These are phyloP conservation scores for Hypolimnas misippus DNA, from an alignment of 2,888 invertebrate species.

Conservation along the genomic window DNA sequence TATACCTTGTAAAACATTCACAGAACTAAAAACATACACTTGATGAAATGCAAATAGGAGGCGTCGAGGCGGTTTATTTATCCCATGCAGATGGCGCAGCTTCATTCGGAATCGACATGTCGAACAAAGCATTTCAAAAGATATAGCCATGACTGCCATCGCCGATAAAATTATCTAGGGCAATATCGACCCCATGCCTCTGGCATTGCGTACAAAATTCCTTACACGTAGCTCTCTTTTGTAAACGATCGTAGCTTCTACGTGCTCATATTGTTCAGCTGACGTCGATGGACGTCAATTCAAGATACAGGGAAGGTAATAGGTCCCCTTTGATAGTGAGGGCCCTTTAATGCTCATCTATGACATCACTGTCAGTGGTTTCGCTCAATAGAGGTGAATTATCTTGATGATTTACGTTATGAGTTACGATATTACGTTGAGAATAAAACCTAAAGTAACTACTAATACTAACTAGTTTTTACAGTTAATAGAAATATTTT, in stretches of 20 bases:
- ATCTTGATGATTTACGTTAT: slow-evolving; percentile 21
- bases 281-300: slow-evolving; percentile 69
- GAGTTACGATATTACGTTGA: slow-evolving; percentile 23
- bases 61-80: slow-evolving; percentile 12
- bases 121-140: slow-evolving; percentile 34
- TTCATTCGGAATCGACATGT: slow-evolving; percentile 30
- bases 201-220: slow-evolving; percentile 16
- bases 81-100: slow-evolving; percentile 18
- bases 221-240: slow-evolving; percentile 1
- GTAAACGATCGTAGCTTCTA: slow-evolving; percentile 28
- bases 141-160: slow-evolving; percentile 12
- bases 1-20: slow-evolving; percentile 1
- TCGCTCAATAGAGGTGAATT: slow-evolving; percentile 24
- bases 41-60: slow-evolving; percentile 15
- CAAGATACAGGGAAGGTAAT: slow-evolving; percentile 62
- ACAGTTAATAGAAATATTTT: too few species aligned
- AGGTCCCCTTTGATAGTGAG: slow-evolving; percentile 57
- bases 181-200: slow-evolving; percentile 12
- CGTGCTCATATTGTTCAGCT: slow-evolving; percentile 54
- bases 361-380: slow-evolving; percentile 38
- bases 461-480: too few species aligned
- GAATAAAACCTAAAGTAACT: slow-evolving; percentile 3
- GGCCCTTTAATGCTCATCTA: slow-evolving; percentile 55
- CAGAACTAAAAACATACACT: slow-evolving; percentile 19
- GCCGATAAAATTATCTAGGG: not conserved